Conservation (phyloP, 2,888 invertebrate genomes). For the Synanthedon andrenaeformis region DNA sequence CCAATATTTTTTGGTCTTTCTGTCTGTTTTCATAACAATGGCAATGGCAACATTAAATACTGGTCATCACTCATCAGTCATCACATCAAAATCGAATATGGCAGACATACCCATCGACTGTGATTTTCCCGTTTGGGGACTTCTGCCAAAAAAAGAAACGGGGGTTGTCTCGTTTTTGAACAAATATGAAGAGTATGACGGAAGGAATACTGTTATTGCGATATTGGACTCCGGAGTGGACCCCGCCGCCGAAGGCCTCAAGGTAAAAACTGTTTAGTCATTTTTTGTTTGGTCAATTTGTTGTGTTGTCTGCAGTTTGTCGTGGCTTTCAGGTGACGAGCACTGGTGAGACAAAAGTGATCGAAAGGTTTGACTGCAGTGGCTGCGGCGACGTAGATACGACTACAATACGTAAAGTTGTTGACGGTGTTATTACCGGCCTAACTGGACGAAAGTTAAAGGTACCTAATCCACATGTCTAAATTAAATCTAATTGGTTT, state of each 20-base stretch:
- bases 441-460: constrained; percentile 89
- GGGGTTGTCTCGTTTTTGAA: constrained; percentile 87
- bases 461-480: too few relatives aligned
- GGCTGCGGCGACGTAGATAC: constrained; percentile 98
- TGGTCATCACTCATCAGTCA: constrained; percentile 29
- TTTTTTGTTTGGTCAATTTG: constrained; percentile 42
- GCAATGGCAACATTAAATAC: constrained; percentile 10
- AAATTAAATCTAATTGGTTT: too few relatives aligned
- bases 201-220: constrained; percentile 90
- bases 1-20: background rate
- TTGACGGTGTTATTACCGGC: constrained; percentile 83
- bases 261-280: constrained; percentile 76
- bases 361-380: constrained; percentile 95
- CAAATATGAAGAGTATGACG: constrained; percentile 93
- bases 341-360: constrained; percentile 91
- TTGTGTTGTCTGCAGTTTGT: constrained; percentile 17
- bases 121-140: constrained; percentile 85
- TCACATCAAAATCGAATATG: constrained; percentile 59
- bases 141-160: constrained; percentile 95
- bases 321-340: constrained; percentile 77
- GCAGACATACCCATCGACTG: constrained; percentile 69
- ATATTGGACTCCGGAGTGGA: constrained; percentile 98
- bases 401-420: constrained; percentile 66
- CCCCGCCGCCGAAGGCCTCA: constrained; percentile 93
- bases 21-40: background rate